These are phyloP conservation scores for Hemithea aestivaria DNA, from an alignment of 2,888 invertebrate genomes.

Conservation along the genomic window DNA sequence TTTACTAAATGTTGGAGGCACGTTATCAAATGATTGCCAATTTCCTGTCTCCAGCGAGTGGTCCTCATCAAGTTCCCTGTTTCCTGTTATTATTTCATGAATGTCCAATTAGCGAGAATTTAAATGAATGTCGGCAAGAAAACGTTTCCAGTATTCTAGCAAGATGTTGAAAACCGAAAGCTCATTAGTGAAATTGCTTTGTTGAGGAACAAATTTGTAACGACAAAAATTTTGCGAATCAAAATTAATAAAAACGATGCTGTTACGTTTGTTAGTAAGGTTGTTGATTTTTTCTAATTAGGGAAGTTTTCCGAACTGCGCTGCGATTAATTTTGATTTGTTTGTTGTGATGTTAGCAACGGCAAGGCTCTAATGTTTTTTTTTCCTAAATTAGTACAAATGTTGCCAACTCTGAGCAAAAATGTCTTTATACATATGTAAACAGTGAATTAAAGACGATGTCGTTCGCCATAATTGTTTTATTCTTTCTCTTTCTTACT, in stretches of 20 bases:
- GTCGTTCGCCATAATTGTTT: no score
- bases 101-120: constrained; percentile 35
- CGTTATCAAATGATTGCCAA: constrained; percentile 3
- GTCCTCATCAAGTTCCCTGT: constrained; percentile 12
- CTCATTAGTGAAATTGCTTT: constrained; percentile 35
- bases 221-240: constrained; percentile 11
- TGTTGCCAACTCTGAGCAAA: no score
- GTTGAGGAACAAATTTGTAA: constrained; percentile 23
- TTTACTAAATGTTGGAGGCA: not conserved
- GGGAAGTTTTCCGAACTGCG: no score
- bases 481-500: no score
- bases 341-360: no score
- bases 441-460: no score
- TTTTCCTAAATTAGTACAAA: no score
- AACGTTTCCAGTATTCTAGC: constrained; percentile 19
- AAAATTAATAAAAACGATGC: constrained; percentile 9
- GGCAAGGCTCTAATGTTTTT: no score
- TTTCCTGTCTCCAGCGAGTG: not conserved
- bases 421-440: no score
- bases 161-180: constrained; percentile 29
- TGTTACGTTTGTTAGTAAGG: no score
- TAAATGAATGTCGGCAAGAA: constrained; percentile 30
- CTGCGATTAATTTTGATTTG: no score
- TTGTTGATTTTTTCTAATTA: no score
- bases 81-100: constrained; percentile 19